Evolutionary conservation across 2,113 vertebrate species (phyloP).

Genomic region (Dicerorhinus sumatrensis): DNA sequence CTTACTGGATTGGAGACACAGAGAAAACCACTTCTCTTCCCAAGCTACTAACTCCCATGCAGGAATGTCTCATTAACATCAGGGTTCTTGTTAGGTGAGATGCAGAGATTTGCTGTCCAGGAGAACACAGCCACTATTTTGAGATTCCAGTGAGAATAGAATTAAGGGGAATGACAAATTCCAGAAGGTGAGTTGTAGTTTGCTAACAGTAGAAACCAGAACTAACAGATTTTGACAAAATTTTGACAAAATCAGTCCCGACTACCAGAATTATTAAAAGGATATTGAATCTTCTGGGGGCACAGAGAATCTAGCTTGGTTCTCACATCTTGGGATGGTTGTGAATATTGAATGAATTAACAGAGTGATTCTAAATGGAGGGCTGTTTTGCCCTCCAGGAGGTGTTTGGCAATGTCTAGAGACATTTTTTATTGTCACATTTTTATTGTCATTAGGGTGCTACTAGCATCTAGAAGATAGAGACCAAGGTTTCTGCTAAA

Average conservation of each 20-base stretch:
- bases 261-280: not conserved
- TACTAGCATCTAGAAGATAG: not conserved
- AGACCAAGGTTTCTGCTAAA: not conserved
- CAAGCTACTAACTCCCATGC: not conserved
- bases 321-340: not conserved
- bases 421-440: not conserved
- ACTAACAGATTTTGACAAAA: not conserved
- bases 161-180: slow-evolving; percentile 8
- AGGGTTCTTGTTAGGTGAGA: not conserved
- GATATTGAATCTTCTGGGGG: not conserved
- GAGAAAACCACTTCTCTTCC: not conserved
- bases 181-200: not conserved
- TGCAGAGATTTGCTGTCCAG: not conserved
- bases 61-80: slow-evolving; percentile 7
- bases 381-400: not conserved
- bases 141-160: not conserved
- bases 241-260: not conserved
- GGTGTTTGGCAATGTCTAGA: not conserved
- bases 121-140: not conserved
- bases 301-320: not conserved
- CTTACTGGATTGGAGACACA: not conserved
- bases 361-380: not conserved
- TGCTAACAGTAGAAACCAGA: not conserved
- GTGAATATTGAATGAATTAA: not conserved
- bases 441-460: not conserved